Conservation (phyloP, 53 echinoderm and acorn worm genomes). For the Stichopus horrens region DNA sequence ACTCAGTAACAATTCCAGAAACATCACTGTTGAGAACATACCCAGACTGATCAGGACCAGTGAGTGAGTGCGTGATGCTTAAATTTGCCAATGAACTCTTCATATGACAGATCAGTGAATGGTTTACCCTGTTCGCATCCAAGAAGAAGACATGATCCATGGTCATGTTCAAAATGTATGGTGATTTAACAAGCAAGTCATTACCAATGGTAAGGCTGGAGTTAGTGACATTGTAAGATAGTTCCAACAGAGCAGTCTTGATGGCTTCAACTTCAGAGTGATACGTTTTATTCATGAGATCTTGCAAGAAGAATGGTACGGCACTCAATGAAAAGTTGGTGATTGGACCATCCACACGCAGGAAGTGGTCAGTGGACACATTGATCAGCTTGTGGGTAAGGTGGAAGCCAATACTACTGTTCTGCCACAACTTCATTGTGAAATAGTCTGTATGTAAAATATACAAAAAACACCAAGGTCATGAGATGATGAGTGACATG, state of each 20-base stretch:
- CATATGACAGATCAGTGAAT: slow-evolving; percentile 52
- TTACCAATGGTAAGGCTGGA: slow-evolving; percentile 69
- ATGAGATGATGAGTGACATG: background rate
- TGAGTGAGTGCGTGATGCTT: background rate
- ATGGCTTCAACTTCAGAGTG: slow-evolving; percentile 52
- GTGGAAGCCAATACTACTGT: slow-evolving; percentile 24
- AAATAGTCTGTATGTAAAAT: slow-evolving; percentile 21
- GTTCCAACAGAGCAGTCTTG: slow-evolving; percentile 46
- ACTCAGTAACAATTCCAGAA: background rate
- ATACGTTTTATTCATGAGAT: slow-evolving; percentile 62
- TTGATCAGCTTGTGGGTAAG: slow-evolving; percentile 21
- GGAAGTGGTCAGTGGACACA: slow-evolving; percentile 30
- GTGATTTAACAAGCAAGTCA: slow-evolving; percentile 53
- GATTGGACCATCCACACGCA: slow-evolving; percentile 75
- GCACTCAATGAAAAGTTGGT: slow-evolving; percentile 46
- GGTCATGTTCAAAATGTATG: slow-evolving; percentile 62
- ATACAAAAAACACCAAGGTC: background rate
- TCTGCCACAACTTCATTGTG: slow-evolving; percentile 42
- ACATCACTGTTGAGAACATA: slow-evolving; percentile 9
- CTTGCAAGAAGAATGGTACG: slow-evolving; percentile 57
- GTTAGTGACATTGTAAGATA: slow-evolving; percentile 51
- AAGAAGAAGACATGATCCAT: slow-evolving; percentile 63
- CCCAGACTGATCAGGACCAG: slow-evolving; percentile 16
- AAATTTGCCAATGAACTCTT: slow-evolving; percentile 20
- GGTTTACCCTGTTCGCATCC: slow-evolving; percentile 52